Evolutionary conservation across 2,888 invertebrate species (phyloP), one percentile per base, ranked within the genome.

Genomic region (Parelbella ahira): DNA sequence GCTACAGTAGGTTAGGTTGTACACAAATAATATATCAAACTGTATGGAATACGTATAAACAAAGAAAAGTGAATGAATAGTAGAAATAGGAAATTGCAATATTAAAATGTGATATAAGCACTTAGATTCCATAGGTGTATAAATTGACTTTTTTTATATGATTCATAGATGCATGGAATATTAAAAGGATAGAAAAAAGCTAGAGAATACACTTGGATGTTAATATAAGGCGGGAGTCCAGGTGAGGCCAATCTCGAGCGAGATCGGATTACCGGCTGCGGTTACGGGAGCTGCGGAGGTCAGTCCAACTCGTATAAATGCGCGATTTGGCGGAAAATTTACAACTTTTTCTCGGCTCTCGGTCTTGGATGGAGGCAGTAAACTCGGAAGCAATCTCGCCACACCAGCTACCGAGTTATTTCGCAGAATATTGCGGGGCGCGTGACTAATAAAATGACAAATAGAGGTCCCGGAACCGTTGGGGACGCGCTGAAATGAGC

Each of bases 391-490:
- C 83, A 82, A 82, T 81, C 80, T 80, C 73, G 68, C 63, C 62
- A 48, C 58, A 54, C 63, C 58, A 60, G 69, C 70, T 64, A 63
- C 72, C 63, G 68, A 78, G 76, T 81, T 81, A 83, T 80, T 80
- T 73, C 72, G 65, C 65, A 69, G 78, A 78, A 81, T 80, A 82
- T 82, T 78, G 76, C 76, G 69, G 70, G 62, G 63, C 67, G 66
- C 67, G 71, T 70, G 73, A 75, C 81, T 82, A 83, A 84, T 82
- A 82, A 82, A 82, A 82, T 82, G 81, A 83, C 81, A 82, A 81
- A 82, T 82, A 75, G 75, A 67, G 69, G 56, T 68, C 68, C 67
- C 66, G 67, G 59, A 63, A 57, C 54, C 53, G 47, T 49, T 51
- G 58, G 58, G 59, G 62, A 71, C 70, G 68, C 62, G 65, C 58